A percentile compares a stretch with the other conserved stretches of the same genome.
Conservation (phyloP, 2,797 vertebrate genomes). For the Coendou prehensilis region DNA sequence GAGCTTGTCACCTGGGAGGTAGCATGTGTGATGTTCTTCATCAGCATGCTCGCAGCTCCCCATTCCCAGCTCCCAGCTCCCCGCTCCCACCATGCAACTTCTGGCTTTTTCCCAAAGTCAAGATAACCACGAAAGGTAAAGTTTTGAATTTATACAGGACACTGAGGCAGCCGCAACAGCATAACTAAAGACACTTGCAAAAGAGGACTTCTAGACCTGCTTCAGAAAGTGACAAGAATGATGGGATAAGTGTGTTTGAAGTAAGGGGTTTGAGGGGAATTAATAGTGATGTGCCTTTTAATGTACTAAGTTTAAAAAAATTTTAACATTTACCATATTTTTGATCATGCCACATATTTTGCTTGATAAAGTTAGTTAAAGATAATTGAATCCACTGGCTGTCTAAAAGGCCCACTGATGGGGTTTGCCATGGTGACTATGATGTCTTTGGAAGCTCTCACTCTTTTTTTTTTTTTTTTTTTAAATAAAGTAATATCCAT, state of each 20-base stretch:
- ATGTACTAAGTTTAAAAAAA: not conserved
- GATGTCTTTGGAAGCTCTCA: not conserved
- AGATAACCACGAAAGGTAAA: not conserved
- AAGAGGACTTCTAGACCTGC: not conserved
- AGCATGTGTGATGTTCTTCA: too few species aligned
- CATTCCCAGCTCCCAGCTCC: not conserved
- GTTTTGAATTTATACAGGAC: not conserved
- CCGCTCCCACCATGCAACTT: not conserved
- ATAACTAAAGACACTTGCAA: not conserved
- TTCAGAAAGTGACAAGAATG: too few species aligned
- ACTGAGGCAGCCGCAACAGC: not conserved
- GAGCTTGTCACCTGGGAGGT: not conserved
- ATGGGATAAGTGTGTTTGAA: not conserved
- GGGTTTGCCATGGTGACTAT: too few species aligned
- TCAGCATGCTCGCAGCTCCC: not conserved
- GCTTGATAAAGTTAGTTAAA: not conserved
- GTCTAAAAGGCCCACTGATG: not conserved
- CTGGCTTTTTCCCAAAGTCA: not conserved
- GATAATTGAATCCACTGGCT: not conserved
- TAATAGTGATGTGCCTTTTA: not conserved
- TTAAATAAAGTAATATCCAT: not conserved
- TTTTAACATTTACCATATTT: not conserved
- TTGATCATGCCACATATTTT: not conserved
- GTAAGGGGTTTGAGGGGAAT: not conserved
- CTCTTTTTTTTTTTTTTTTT: not conserved